A percentile compares a stretch with the other conserved stretches of the same genome.
phyloP scores from a whole-genome alignment of 1,140 invertebrate genomes.

The Ceratosolen solmsi region DNA sequence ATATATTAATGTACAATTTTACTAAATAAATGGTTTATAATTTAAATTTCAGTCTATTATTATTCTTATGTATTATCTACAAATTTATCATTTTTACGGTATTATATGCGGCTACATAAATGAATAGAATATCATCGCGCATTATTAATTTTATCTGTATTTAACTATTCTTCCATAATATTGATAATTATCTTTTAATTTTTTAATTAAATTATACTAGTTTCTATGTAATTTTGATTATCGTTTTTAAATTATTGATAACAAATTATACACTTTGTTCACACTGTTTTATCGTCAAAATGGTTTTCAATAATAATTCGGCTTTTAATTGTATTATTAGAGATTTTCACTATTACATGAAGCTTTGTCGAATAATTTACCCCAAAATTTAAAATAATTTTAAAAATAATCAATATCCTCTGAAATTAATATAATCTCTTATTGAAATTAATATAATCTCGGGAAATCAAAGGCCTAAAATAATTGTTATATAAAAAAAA shows the following conservation, averaged over 20 bases:
- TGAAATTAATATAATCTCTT: background rate
- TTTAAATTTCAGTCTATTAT: background rate
- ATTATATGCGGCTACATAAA: too few species aligned
- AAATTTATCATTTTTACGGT: background rate
- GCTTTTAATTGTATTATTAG: too few species aligned
- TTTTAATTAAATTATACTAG: too few species aligned
- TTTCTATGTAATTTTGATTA: too few species aligned
- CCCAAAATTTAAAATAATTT: background rate
- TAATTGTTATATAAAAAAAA: conserved; percentile 33
- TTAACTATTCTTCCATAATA: too few species aligned
- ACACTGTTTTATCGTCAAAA: too few species aligned
- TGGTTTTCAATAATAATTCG: too few species aligned
- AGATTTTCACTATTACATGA: background rate
- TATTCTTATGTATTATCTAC: background rate
- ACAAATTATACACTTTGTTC: too few species aligned
- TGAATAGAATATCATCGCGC: too few species aligned
- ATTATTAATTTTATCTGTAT: too few species aligned
- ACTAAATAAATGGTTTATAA: conserved; percentile 15
- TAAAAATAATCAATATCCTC: background rate
- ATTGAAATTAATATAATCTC: background rate
- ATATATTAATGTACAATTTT: conserved; percentile 6
- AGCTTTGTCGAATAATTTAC: background rate
- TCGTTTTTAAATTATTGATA: too few species aligned
- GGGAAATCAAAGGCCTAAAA: background rate
- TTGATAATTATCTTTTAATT: too few species aligned